phyloP scores from a whole-genome alignment of 2,888 invertebrate genomes.

The Hipparchia sbordonii region DNA sequence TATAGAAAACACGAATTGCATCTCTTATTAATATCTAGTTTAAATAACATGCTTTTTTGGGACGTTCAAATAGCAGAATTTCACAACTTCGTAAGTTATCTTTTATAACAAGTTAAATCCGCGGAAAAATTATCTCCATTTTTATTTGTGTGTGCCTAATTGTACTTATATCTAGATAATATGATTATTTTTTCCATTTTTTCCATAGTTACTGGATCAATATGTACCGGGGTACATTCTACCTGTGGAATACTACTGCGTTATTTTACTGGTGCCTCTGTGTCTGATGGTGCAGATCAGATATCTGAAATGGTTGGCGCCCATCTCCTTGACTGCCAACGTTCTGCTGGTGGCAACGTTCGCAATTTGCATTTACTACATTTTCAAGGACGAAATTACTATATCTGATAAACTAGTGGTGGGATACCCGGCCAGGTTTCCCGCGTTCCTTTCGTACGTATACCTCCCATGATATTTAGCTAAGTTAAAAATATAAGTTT shows the following conservation, averaged over 20 bases:
- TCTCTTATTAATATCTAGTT: not conserved
- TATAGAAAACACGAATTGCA: too few relatives aligned
- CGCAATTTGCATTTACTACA: slow-evolving; percentile 90
- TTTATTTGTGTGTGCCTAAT: too few relatives aligned
- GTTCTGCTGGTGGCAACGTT: slow-evolving; percentile 89
- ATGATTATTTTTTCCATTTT: not conserved
- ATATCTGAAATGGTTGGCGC: slow-evolving; percentile 91
- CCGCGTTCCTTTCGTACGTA: slow-evolving; percentile 90
- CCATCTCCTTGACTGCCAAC: slow-evolving; percentile 94
- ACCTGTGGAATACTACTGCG: slow-evolving; percentile 70
- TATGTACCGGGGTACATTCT: slow-evolving; percentile 58
- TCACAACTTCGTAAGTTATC: too few relatives aligned
- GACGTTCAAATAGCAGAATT: too few relatives aligned
- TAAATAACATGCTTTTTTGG: not conserved
- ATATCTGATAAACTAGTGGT: slow-evolving; percentile 78
- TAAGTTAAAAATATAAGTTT: too few relatives aligned
- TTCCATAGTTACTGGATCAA: slow-evolving; percentile 68
- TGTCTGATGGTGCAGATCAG: slow-evolving; percentile 82
- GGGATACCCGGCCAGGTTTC: slow-evolving; percentile 84
- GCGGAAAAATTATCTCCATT: too few relatives aligned
- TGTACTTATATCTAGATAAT: not conserved
- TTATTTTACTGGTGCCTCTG: slow-evolving; percentile 65
- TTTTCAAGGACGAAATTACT: slow-evolving; percentile 83
- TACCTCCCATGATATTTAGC: not conserved
- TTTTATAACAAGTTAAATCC: too few relatives aligned